Evolutionary conservation across 2,888 invertebrate species (phyloP).

Genomic region (Pimpla rufipes): DNA sequence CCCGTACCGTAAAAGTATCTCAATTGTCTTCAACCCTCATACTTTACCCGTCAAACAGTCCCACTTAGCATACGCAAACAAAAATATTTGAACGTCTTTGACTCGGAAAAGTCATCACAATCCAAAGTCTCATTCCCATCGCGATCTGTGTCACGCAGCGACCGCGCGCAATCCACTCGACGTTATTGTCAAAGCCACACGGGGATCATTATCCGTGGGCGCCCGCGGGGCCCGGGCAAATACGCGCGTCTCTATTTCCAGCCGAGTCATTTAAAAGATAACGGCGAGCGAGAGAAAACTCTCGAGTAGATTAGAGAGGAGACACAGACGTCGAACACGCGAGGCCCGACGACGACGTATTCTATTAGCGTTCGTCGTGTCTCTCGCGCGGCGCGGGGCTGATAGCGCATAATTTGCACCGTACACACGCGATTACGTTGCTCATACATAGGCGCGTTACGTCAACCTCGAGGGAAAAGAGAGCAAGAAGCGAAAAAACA

Average conservation of each 20-base stretch:
- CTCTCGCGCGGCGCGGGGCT: conserved; percentile 9
- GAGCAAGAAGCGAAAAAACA: too few species aligned
- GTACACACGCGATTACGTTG: conserved; percentile 61
- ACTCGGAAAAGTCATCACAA: background rate
- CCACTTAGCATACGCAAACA: background rate
- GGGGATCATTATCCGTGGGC: conserved; percentile 4
- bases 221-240: conserved; percentile 33
- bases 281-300: conserved; percentile 60
- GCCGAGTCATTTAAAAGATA: conserved; percentile 70
- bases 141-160: background rate
- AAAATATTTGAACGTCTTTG: background rate
- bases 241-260: conserved; percentile 16
- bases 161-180: background rate
- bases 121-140: background rate
- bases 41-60: background rate
- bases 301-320: conserved; percentile 49
- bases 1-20: background rate
- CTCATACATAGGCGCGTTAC: conserved; percentile 43
- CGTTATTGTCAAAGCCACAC: conserved; percentile 6
- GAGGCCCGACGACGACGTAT: conserved; percentile 31
- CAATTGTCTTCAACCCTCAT: background rate
- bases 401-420: conserved; percentile 46
- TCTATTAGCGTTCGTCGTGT: conserved; percentile 54
- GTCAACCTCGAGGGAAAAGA: conserved; percentile 55
- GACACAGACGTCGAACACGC: background rate